Percentiles rank a stretch among this genome's conserved stretches.
These are phyloP conservation scores for Melanchra persicariae DNA, from an alignment of 2,888 invertebrate genomes.

Conservation along the genomic window DNA sequence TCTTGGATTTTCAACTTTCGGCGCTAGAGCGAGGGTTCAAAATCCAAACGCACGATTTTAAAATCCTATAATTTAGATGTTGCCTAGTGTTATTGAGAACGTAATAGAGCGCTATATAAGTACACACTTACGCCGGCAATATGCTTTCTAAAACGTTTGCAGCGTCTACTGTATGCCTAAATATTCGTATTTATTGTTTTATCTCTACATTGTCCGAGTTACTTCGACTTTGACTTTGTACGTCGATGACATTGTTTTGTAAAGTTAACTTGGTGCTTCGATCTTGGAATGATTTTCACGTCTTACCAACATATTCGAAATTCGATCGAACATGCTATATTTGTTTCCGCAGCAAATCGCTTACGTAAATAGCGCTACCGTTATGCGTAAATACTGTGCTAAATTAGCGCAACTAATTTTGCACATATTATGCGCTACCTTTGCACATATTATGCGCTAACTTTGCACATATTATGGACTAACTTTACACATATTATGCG, in stretches of 20 bases:
- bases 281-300: constrained; percentile 10
- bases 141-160: constrained; percentile 46
- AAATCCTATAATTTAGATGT: not conserved
- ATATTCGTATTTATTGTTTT: constrained; percentile 55
- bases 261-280: not conserved
- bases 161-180: constrained; percentile 50
- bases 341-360: not conserved
- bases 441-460: not conserved
- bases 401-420: not conserved
- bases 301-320: not conserved
- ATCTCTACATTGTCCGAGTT: constrained; percentile 56
- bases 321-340: not conserved
- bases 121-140: constrained; percentile 26
- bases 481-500: no score
- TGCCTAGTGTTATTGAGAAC: not conserved
- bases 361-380: not conserved
- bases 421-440: not conserved
- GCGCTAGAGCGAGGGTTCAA: not conserved
- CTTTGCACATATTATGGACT: no score
- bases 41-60: not conserved
- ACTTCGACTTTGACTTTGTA: constrained; percentile 7
- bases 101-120: constrained; percentile 22
- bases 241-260: constrained; percentile 6
- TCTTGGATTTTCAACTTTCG: not conserved
- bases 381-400: not conserved